Percentiles rank a stretch among this genome's conserved stretches.
phyloP scores from a whole-genome alignment of 1,140 invertebrate species.

The Nymphalis io region DNA sequence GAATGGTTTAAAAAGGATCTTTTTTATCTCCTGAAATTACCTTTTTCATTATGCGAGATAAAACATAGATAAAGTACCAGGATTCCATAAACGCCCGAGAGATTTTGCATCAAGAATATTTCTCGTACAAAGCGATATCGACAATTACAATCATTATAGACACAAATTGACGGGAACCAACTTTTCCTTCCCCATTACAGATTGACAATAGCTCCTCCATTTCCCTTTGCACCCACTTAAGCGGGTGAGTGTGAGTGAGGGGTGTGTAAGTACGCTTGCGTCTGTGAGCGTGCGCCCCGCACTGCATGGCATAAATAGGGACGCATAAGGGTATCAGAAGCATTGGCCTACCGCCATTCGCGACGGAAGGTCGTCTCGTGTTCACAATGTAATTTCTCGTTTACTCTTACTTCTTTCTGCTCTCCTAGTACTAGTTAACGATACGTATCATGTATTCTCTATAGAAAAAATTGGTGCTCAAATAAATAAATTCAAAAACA shows the following conservation, averaged over 20 bases:
- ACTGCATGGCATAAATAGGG: slow-evolving; percentile 62
- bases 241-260: slow-evolving; percentile 45
- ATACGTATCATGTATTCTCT: slow-evolving; percentile 77
- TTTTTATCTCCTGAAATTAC: slow-evolving; percentile 41
- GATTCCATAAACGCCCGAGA: slow-evolving; percentile 28
- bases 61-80: slow-evolving; percentile 34
- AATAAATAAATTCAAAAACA: slow-evolving; percentile 45
- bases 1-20: slow-evolving; percentile 43
- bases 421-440: slow-evolving; percentile 59
- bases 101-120: slow-evolving; percentile 45
- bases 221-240: slow-evolving; percentile 68
- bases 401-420: slow-evolving; percentile 49
- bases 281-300: slow-evolving; percentile 35
- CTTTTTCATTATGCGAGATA: slow-evolving; percentile 16
- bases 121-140: slow-evolving; percentile 51
- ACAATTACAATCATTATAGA: slow-evolving; percentile 74
- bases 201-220: slow-evolving; percentile 70
- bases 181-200: slow-evolving; percentile 72
- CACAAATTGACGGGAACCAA: slow-evolving; percentile 71
- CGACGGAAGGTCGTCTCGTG: slow-evolving; percentile 52
- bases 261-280: slow-evolving; percentile 36
- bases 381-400: slow-evolving; percentile 56
- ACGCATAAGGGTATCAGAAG: slow-evolving; percentile 40
- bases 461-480: slow-evolving; percentile 74
- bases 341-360: slow-evolving; percentile 60